These are phyloP conservation scores for Drosophila mercatorum DNA, from an alignment of 2,888 invertebrate species.

Conservation along the genomic window DNA sequence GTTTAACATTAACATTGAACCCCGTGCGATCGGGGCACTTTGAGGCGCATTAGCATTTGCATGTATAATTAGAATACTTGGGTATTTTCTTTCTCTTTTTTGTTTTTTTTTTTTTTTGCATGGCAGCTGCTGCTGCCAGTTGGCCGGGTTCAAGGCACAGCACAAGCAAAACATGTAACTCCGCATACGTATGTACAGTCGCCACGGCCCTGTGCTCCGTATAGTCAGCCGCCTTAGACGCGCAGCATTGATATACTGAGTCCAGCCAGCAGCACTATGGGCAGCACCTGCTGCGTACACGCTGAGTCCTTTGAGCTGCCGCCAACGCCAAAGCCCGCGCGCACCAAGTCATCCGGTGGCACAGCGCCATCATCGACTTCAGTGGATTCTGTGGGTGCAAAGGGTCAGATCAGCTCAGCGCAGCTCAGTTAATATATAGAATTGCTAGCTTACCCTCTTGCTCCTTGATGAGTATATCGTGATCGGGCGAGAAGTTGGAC, in stretches of 20 bases:
- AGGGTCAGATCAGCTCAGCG: too few species aligned
- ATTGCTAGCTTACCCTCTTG: constrained; percentile 45
- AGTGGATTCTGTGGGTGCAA: constrained; percentile 22
- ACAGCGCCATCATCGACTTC: constrained; percentile 40
- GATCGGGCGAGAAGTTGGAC: constrained; percentile 81
- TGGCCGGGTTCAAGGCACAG: constrained; percentile 41
- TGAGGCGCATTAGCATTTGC: constrained; percentile 66
- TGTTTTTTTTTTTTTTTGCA: constrained; percentile 1
- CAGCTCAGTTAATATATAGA: not conserved
- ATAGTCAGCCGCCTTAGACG: constrained; percentile 47
- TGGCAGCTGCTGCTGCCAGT: constrained; percentile 33
- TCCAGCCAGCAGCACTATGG: constrained; percentile 15
- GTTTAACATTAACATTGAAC: constrained; percentile 67
- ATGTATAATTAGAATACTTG: constrained; percentile 77
- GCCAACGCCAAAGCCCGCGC: constrained; percentile 67
- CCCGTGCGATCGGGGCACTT: constrained; percentile 19
- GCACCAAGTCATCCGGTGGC: constrained; percentile 72
- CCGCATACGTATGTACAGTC: constrained; percentile 50
- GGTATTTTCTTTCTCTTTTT: constrained; percentile 35
- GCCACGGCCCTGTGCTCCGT: not conserved
- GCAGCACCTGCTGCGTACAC: constrained; percentile 2
- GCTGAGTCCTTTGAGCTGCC: constrained; percentile 14
- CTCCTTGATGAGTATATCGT: constrained; percentile 70
- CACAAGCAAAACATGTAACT: constrained; percentile 33
- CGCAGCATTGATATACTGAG: constrained; percentile 41